A percentile compares a stretch with the other conserved stretches of the same genome.
These are phyloP conservation scores for Steatocranus sp. DNA, from an alignment of 2,797 vertebrate genomes.

Conservation along the genomic window DNA sequence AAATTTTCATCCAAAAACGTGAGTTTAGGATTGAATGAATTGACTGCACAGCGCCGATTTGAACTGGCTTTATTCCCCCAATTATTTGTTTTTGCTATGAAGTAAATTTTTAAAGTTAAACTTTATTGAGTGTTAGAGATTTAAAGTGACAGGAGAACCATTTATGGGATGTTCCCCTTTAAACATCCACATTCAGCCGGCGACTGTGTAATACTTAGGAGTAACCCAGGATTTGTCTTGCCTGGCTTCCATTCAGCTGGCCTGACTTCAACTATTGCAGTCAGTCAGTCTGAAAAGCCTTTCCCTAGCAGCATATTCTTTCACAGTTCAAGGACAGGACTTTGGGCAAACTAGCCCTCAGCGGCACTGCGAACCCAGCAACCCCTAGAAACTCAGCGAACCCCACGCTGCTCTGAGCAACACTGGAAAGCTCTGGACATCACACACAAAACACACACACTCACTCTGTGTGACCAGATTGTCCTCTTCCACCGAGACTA, in stretches of 20 bases:
- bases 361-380: slow-evolving; percentile 68
- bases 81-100: background rate
- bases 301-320: slow-evolving; percentile 67
- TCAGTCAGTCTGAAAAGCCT: slow-evolving; percentile 68
- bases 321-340: slow-evolving; percentile 75
- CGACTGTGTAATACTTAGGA: slow-evolving; percentile 46
- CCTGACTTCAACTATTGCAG: slow-evolving; percentile 67
- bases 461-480: slow-evolving; percentile 9
- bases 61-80: fast-evolving
- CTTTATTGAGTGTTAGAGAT: background rate
- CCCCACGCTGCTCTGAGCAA: slow-evolving; percentile 61
- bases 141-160: slow-evolving; percentile 34
- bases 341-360: slow-evolving; percentile 63
- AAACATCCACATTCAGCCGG: slow-evolving; percentile 34
- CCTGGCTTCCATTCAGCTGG: slow-evolving; percentile 65
- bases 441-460: background rate
- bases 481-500: slow-evolving; percentile 26
- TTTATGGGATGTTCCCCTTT: slow-evolving; percentile 26
- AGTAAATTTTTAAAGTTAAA: slow-evolving; percentile 4
- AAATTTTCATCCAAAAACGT: background rate
- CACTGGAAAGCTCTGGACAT: slow-evolving; percentile 54
- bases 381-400: slow-evolving; percentile 75
- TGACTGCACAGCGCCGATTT: background rate
- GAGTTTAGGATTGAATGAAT: background rate
- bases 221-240: slow-evolving; percentile 60